Evolutionary conservation across 2,888 invertebrate species (phyloP).

Genomic region (Deilephila elpenor): DNA sequence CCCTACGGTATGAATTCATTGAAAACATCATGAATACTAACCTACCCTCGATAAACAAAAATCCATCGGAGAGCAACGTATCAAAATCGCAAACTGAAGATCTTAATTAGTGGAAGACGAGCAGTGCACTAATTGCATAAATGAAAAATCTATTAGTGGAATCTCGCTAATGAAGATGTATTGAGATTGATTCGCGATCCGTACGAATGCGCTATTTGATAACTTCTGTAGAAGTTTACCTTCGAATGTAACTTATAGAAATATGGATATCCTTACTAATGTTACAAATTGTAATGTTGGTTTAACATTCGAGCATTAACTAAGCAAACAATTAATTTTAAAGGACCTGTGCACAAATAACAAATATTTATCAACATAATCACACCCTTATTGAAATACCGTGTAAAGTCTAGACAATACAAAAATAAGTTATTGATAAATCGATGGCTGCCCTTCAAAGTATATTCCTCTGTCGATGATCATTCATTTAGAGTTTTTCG

Average conservation of each 20-base stretch:
- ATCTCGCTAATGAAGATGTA: neutral
- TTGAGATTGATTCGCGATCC: neutral
- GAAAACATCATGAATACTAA: neutral
- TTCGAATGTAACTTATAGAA: too few relatives aligned
- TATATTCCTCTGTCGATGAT: too few relatives aligned
- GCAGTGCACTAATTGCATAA: slow-evolving; percentile 2
- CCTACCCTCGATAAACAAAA: neutral
- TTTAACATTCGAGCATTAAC: too few relatives aligned
- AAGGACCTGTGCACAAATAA: too few relatives aligned
- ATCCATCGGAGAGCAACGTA: neutral
- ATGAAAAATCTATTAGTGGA: neutral
- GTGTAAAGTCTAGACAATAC: too few relatives aligned
- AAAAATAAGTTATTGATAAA: too few relatives aligned
- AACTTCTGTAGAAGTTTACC: neutral
- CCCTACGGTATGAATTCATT: neutral
- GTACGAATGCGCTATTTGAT: neutral
- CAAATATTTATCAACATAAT: too few relatives aligned
- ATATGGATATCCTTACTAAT: neutral
- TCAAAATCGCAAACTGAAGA: neutral
- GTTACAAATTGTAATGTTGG: too few relatives aligned
- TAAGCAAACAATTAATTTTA: too few relatives aligned
- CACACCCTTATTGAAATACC: too few relatives aligned
- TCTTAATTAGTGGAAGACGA: neutral
- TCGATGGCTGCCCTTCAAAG: too few relatives aligned
- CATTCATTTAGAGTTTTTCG: too few relatives aligned